phyloP scores from a whole-genome alignment of 2,888 invertebrate genomes.

The Andrena praecox region DNA sequence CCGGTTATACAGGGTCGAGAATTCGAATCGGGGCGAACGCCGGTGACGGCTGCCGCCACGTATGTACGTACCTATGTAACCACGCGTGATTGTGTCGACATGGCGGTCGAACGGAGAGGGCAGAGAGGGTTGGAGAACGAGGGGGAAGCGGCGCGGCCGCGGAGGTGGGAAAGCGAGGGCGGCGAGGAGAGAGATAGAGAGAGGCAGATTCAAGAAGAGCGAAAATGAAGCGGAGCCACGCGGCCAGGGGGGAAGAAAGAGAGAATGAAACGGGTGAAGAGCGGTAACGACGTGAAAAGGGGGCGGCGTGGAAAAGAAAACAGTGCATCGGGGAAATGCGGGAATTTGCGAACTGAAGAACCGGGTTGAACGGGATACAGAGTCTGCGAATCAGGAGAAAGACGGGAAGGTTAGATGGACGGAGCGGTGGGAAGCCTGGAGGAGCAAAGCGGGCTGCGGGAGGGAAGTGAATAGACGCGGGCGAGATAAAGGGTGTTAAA shows the following conservation, averaged over 20 bases:
- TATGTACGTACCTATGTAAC: constrained; percentile 49
- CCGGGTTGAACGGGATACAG: constrained; percentile 25
- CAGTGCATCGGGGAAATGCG: not conserved
- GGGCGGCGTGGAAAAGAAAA: not conserved
- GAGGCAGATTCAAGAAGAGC: constrained; percentile 1
- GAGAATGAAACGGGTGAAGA: constrained; percentile 5
- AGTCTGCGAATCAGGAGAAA: constrained; percentile 10
- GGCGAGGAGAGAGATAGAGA: not conserved
- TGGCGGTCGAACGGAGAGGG: constrained; percentile 39
- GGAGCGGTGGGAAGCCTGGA: not conserved
- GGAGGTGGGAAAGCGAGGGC: not conserved
- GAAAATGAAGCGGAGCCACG: constrained; percentile 11
- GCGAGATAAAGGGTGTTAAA: constrained; percentile 42
- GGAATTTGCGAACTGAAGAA: constrained; percentile 15
- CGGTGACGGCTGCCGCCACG: constrained; percentile 58
- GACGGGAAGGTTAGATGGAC: constrained; percentile 7
- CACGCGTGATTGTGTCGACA: constrained; percentile 58
- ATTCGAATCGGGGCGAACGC: constrained; percentile 70
- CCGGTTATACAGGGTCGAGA: constrained; percentile 70
- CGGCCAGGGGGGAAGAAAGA: not conserved
- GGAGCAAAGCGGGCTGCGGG: not conserved
- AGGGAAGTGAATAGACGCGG: constrained; percentile 24
- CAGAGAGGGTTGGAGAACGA: constrained; percentile 19
- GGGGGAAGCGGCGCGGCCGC: not conserved
- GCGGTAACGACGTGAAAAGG: not conserved